Conservation (phyloP, 2,113 vertebrate genomes). For the Sclerurus mexicanus region DNA sequence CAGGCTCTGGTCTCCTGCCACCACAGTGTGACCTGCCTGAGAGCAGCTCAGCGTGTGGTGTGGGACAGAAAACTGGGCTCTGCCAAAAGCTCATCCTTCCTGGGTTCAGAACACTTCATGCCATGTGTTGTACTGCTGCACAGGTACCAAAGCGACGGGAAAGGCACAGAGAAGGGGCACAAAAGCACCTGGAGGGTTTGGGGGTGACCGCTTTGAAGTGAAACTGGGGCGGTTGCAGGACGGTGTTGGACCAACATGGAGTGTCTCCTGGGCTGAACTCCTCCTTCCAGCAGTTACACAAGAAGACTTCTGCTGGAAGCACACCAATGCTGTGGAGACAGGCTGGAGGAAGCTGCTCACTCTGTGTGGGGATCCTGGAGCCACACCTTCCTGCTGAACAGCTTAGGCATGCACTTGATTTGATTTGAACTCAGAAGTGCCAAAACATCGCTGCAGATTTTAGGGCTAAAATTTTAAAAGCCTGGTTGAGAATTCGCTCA, state of each 20-base stretch:
- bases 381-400: background rate
- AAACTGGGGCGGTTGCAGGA: background rate
- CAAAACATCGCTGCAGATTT: background rate
- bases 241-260: rapidly evolving
- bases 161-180: background rate
- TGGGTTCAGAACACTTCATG: background rate
- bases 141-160: background rate
- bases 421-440: background rate
- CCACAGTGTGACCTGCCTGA: rapidly evolving
- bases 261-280: background rate
- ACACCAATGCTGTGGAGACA: background rate
- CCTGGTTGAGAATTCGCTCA: background rate
- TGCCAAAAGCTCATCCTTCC: background rate
- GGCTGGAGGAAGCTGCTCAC: background rate
- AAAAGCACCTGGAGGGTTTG: background rate
- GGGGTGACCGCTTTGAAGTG: background rate
- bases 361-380: background rate
- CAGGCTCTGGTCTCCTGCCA: background rate
- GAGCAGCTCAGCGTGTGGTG: background rate
- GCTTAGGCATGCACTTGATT: background rate
- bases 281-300: background rate
- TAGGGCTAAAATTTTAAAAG: background rate
- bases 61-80: background rate
- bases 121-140: background rate
- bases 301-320: background rate